Base-by-base conservation (phyloP, 2,113 vertebrate genomes). In the Deroptyus accipitrinus region DNA sequence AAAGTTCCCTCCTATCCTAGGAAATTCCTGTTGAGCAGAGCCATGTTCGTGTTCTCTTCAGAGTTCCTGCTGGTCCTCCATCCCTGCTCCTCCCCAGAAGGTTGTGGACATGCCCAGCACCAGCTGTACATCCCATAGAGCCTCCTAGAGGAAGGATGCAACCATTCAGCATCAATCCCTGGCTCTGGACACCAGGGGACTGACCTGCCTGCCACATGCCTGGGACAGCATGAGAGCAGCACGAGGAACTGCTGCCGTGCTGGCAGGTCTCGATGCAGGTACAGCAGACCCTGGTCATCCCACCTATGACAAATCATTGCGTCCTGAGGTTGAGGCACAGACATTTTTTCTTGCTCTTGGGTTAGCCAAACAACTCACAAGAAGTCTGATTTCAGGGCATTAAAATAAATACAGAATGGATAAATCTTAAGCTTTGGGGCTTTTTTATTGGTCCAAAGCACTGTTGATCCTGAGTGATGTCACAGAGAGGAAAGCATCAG, bases 291-390 rank as follows among this genome's bases (percentile, higher is more conserved):
- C 31, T 30, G 62, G 23, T 31, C 3, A 3, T 9, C 28, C 35
- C 0, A 0, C 28, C 30, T 84, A 7, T 3, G 12, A 64, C 5
- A 39, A 39, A 57, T 31, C 2, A 0, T 30, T 39, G 30, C 25
- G 62, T 55, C 28, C 16, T 4, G 24, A 44, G 49, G 35, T 10
- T 42, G 17, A 57, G 19, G 55, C 46, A 64, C 54, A 69, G 23
- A 44, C 12, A 33, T 52, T 51, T 17, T 74, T 73, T 39, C 25
- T 73, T 67, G 41, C 52, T 42, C 31, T 48, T 1, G 1, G 20
- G 13, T 54, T 61, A 73, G n/a, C 27, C 39, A 35, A 73, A 49
- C 54, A 78, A 17, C 15, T 30, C 46, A 18, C 42, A n/a, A 11
- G 17, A 83, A 35, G 30, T 44, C 51, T 83, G 18, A n/a, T 52